Evolutionary conservation across 2,113 vertebrate genomes (phyloP), one percentile per base, ranked within the genome.

Genomic region (Prunella fulvescens): DNA sequence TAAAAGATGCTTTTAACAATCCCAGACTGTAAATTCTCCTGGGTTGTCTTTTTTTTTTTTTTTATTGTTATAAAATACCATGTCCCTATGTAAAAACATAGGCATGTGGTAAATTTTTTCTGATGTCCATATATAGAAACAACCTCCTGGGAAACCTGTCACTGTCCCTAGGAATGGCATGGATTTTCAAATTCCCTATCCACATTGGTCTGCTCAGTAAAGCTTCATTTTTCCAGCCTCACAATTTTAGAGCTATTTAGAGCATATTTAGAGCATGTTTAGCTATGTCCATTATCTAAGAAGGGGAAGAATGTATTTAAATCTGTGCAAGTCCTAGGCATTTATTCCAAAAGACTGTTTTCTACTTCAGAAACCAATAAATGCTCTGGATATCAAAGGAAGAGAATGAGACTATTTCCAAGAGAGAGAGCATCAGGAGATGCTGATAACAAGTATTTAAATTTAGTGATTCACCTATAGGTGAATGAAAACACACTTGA

Each of bases 21-120:
- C 62, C 24, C 33, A 33, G 54, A 70, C 71, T 77, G 33, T 91
- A 80, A 95, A 73, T 91, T 90, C 12, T 24, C 66, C 39, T 81
- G 45, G 31, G 5, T 42, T 77, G 47, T 92, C 25, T 78, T 44
- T 74, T 67, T 67, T 44, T 74, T 67, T 67, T 37, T 90, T 39
- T 71, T 45, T 37, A 4, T 37, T 60, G 62, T 42, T 85, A 10
- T 47, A 79, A 92, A 76, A 37, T 81, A 35, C 2, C 1, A 29
- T 53, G 4, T 29, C 44, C 1, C 0, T 18, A 6, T 61, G 11
- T 37, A 39, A 48, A 95, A 88, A 11, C 13, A 29, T 18, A 66
- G 35, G 39, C 88, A 78, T 25, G 53, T 51, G 26, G 14, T 92
- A n/a, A 18, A 1, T 31, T 67, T 64, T 71, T 85, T 85, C 14